phyloP scores from a whole-genome alignment of 2,113 vertebrate genomes.

The Megalops atlanticus region DNA sequence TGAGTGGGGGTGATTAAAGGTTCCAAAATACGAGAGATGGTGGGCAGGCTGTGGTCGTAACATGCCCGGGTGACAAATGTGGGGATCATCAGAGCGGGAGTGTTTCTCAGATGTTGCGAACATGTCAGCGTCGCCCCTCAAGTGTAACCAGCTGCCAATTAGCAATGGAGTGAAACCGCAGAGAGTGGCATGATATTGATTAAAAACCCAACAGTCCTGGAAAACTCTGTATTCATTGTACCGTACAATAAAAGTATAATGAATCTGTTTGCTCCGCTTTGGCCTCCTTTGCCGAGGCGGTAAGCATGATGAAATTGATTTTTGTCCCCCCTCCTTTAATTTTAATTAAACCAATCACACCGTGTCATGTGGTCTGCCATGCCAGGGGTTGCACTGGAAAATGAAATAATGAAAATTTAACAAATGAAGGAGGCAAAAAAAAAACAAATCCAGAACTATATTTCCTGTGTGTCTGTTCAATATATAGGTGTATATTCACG shows the following conservation, averaged over 20 bases:
- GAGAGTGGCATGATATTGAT: not conserved
- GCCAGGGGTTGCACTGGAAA: too few relatives aligned
- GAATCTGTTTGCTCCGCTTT: not conserved
- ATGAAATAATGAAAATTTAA: too few relatives aligned
- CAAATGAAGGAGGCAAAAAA: too few relatives aligned
- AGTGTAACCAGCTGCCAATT: conserved; percentile 21
- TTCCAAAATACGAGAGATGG: conserved; percentile 42
- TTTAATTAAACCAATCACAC: too few relatives aligned
- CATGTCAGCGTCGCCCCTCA: not conserved
- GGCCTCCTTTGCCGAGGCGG: too few relatives aligned
- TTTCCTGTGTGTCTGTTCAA: too few relatives aligned
- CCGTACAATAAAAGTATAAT: not conserved
- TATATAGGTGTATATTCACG: too few relatives aligned
- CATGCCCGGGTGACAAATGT: conserved; percentile 37
- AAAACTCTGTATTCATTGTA: not conserved
- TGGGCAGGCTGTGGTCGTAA: conserved; percentile 32
- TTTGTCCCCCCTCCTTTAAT: too few relatives aligned
- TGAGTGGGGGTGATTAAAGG: conserved; percentile 44
- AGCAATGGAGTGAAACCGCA: not conserved
- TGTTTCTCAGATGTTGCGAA: conserved; percentile 28
- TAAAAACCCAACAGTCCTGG: too few relatives aligned
- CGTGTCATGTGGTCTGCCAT: too few relatives aligned
- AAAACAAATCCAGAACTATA: too few relatives aligned
- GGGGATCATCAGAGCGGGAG: conserved; percentile 14
- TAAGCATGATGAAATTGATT: too few relatives aligned